Base-by-base conservation (phyloP, 2,888 invertebrate species). In the Brachyptera putata region DNA sequence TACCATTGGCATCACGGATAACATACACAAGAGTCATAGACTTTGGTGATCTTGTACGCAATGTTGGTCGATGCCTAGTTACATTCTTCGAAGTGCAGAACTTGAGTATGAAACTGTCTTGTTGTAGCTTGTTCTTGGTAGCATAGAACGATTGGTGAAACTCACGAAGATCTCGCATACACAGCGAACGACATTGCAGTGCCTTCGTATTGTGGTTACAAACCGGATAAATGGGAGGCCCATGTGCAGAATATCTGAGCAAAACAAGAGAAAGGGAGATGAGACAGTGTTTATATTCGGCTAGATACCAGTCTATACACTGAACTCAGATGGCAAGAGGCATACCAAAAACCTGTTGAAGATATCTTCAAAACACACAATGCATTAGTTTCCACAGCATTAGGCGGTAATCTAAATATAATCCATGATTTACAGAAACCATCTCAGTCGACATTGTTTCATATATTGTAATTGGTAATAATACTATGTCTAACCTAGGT, bases 81-180 rank as follows among this genome's bases (percentile, higher is more conserved):
- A 11, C 7, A 30, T 5, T 30, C 5, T 11, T 30, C 30, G 11
- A 5, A 7, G 30, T 30, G 21, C 30, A 14, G 36, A 14, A 46
- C 22, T 43, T 57, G 11, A 57, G 24, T 16, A 43, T 41, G 34
- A 57, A 57, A 14, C 1, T 14, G 18, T 46, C 57, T 46, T 57
- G 57, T 7, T 25, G 25, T 18, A 46, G 25, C 41, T 57, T 57
- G 24, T 46, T 22, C 14, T 9, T 26, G 13, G 46, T 30, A 26
- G 57, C 14, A 30, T 57, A 46, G 24, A 57, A 57, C 13, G 18
- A 14, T 46, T 22, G 21, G 26, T 46, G 57, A 22, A 57, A 57
- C 21, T 43, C 16, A 5, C n/a, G 24, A n/a, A 57, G n/a, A 7
- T 46, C 46, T 24, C 22, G 3, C 43, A 41, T 46, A 22, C 21